phyloP scores from a whole-genome alignment of 2,113 vertebrate genomes.

The Varanus salvator region DNA sequence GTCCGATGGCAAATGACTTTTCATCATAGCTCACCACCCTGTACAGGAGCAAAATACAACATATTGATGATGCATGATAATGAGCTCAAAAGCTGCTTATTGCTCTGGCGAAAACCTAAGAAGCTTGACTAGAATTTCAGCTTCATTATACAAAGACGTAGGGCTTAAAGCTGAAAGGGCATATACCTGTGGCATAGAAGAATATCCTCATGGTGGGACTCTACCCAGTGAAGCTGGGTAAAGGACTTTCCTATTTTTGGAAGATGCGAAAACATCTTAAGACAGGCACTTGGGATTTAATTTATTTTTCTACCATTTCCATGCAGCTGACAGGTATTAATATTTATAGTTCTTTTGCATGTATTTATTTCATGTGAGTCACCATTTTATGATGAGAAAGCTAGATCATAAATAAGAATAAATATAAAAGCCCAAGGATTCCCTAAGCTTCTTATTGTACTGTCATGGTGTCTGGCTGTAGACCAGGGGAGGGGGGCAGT shows the following conservation, averaged over 20 bases:
- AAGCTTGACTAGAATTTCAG: not conserved
- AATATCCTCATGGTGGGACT: not conserved
- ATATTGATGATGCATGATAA: not conserved
- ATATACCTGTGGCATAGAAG: not conserved
- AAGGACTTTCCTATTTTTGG: not conserved
- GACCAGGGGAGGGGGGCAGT: not conserved
- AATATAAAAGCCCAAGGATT: not conserved
- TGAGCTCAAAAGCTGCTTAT: not conserved
- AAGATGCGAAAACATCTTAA: not conserved
- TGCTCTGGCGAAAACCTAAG: not conserved
- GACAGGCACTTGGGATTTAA: not conserved
- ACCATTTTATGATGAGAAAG: not conserved
- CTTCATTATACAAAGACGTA: not conserved
- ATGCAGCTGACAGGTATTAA: too few species aligned
- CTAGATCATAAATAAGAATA: not conserved
- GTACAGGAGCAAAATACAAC: constrained; percentile 29
- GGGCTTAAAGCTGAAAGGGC: not conserved
- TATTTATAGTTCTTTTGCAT: not conserved
- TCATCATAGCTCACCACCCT: constrained; percentile 91
- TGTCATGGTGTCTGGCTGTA: not conserved
- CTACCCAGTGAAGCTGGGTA: not conserved
- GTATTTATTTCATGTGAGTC: not conserved
- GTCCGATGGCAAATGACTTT: constrained; percentile 94
- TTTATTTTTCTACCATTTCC: not conserved
- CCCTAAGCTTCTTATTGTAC: not conserved